phyloP scores from a whole-genome alignment of 2,113 vertebrate genomes.

The Ovibos moschatus region DNA sequence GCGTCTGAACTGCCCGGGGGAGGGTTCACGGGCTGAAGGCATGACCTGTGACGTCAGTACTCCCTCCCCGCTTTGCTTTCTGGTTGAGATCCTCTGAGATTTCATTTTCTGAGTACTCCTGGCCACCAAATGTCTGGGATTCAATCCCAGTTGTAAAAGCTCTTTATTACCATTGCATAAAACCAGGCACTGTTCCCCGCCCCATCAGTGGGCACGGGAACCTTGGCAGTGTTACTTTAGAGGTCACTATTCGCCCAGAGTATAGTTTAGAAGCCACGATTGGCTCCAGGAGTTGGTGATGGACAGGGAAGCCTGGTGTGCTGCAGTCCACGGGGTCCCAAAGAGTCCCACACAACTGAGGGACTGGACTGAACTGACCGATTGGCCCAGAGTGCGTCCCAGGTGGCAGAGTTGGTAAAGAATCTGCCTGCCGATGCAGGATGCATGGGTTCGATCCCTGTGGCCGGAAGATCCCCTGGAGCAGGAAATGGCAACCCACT shows the following conservation, averaged over 20 bases:
- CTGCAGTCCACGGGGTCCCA: neutral
- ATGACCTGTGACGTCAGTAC: rapidly evolving
- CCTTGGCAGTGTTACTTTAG: neutral
- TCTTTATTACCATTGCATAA: neutral
- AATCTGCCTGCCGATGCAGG: neutral
- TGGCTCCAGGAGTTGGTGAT: neutral
- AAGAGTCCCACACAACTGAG: neutral
- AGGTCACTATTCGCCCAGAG: neutral
- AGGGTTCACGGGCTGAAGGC: neutral
- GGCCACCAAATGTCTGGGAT: neutral
- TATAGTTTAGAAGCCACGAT: neutral
- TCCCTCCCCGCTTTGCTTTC: neutral
- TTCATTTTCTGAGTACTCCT: neutral
- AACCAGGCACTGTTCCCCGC: neutral
- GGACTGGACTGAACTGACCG: neutral
- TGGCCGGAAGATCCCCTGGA: neutral
- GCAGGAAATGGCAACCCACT: neutral
- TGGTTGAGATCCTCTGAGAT: neutral
- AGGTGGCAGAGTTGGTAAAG: neutral
- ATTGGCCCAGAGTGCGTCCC: neutral
- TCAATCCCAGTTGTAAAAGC: neutral
- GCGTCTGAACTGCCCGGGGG: neutral
- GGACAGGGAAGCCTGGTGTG: neutral
- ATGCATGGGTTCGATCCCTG: neutral
- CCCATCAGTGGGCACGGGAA: neutral